These are phyloP conservation scores for Anastrepha ludens DNA, from an alignment of 1,140 invertebrate genomes.

Conservation along the genomic window DNA sequence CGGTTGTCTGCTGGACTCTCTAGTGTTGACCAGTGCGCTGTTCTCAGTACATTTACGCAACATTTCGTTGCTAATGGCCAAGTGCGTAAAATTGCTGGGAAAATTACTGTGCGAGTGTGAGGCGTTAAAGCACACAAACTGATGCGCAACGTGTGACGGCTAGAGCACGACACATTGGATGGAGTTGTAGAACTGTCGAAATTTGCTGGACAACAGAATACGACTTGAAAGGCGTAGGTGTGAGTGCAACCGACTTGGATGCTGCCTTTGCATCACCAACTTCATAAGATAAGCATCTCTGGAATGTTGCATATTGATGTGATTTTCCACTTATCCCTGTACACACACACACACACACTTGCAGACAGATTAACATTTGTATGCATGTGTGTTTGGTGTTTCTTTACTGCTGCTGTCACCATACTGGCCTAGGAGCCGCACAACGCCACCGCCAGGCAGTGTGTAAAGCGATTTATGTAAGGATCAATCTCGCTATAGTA, in stretches of 20 bases:
- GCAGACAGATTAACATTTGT: background rate
- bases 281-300: conserved; percentile 45
- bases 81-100: conserved; percentile 73
- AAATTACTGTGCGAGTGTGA: conserved; percentile 61
- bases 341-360: background rate
- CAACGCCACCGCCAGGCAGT: background rate
- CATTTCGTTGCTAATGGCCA: conserved; percentile 65
- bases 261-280: conserved; percentile 11
- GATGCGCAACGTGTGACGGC: background rate
- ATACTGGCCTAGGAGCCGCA: background rate
- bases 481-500: background rate
- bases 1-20: background rate
- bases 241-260: background rate
- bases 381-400: background rate
- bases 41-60: background rate
- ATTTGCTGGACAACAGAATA: background rate
- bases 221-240: background rate
- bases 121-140: background rate
- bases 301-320: conserved; percentile 70
- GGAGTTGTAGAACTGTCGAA: background rate
- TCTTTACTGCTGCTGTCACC: background rate
- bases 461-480: background rate
- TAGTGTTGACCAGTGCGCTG: background rate
- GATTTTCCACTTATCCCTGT: conserved; percentile 71
- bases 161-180: background rate